Percentiles rank a stretch among this genome's conserved stretches.
These are phyloP conservation scores for Romanomermis culicivorax DNA, from an alignment of 2,888 invertebrate genomes.

Conservation along the genomic window DNA sequence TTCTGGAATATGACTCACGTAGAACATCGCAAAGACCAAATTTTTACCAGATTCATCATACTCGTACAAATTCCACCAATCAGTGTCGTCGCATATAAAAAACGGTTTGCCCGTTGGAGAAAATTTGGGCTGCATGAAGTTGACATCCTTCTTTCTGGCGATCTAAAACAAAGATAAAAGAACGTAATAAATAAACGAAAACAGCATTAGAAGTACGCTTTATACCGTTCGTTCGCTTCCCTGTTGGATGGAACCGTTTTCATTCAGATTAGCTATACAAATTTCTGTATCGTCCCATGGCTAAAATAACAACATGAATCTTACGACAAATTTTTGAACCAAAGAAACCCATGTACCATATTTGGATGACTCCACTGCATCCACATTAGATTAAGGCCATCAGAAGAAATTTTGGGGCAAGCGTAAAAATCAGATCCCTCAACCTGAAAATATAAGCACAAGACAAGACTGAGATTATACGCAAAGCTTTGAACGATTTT, in stretches of 20 bases:
- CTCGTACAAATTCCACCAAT: conserved; percentile 32
- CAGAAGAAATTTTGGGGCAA: conserved; percentile 29
- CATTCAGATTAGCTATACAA: conserved; percentile 24
- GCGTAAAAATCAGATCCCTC: conserved; percentile 32
- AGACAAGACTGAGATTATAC: too few species aligned
- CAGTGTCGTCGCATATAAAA: conserved; percentile 28
- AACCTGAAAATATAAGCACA: conserved; percentile 13
- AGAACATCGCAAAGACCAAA: too few species aligned
- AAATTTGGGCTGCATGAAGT: conserved; percentile 30
- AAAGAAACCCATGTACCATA: conserved; percentile 26
- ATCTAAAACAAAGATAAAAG: neutral
- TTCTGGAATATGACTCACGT: too few species aligned
- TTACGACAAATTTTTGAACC: neutral
- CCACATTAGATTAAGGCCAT: conserved; percentile 31
- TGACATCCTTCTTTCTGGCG: conserved; percentile 11
- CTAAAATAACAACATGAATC: conserved; percentile 17
- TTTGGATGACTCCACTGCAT: conserved; percentile 34
- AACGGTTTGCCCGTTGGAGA: conserved; percentile 24
- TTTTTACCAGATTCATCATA: conserved; percentile 12
- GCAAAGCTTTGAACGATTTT: too few species aligned
- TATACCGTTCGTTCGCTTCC: conserved; percentile 17
- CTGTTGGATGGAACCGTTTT: conserved; percentile 13
- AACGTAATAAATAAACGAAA: neutral
- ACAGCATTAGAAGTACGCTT: conserved; percentile 14
- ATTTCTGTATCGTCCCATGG: conserved; percentile 33